phyloP scores from a whole-genome alignment of 2,888 invertebrate species.

The Cerceris rybyensis region DNA sequence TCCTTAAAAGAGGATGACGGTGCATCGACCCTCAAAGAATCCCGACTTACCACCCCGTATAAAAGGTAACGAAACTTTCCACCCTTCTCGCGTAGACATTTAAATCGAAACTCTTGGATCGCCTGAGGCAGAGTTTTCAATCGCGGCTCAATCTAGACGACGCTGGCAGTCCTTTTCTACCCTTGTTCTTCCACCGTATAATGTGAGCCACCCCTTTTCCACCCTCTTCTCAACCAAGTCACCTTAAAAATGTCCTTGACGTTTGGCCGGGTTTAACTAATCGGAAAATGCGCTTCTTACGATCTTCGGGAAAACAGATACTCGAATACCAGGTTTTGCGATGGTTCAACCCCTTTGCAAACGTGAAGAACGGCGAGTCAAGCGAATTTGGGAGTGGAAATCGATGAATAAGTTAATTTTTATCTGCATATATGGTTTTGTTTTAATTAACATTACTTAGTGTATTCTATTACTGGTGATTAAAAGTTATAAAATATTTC shows the following conservation, averaged over 20 bases:
- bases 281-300: constrained; percentile 76
- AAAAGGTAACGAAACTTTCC: constrained; percentile 43
- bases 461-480: no score
- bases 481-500: no score
- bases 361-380: background rate
- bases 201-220: constrained; percentile 3
- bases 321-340: constrained; percentile 51
- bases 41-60: constrained; percentile 14
- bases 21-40: constrained; percentile 15
- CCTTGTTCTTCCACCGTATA: constrained; percentile 20
- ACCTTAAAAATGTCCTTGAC: constrained; percentile 68
- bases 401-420: no score
- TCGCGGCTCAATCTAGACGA: constrained; percentile 78
- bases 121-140: constrained; percentile 79
- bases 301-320: constrained; percentile 71
- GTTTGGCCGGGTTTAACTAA: constrained; percentile 75
- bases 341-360: constrained; percentile 24
- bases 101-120: constrained; percentile 74
- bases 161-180: constrained; percentile 50
- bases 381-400: no score
- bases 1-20: background rate
- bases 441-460: no score
- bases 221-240: background rate
- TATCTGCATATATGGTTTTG: no score
- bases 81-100: constrained; percentile 62